These are phyloP conservation scores for Tylochromis polylepis DNA, from an alignment of 2,113 vertebrate species.

Conservation along the genomic window DNA sequence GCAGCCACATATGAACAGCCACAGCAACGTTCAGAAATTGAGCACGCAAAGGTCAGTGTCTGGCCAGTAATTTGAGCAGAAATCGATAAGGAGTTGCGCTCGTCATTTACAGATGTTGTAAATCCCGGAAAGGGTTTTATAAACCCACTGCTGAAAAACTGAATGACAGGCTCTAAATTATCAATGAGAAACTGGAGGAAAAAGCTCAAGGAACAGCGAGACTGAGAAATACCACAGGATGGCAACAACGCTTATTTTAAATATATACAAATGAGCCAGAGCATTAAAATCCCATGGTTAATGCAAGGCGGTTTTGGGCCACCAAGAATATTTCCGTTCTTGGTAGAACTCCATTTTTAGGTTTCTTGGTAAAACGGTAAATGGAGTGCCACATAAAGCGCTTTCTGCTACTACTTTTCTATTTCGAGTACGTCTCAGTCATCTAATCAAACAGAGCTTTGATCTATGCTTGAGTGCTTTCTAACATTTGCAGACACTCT, in stretches of 20 bases:
- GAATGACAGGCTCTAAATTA: not conserved
- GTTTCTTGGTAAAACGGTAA: not conserved
- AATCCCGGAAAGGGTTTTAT: not conserved
- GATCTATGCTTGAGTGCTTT: not conserved
- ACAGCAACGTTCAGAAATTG: not conserved
- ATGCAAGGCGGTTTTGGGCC: not conserved
- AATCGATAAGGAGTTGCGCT: not conserved
- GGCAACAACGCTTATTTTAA: not conserved
- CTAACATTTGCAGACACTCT: not conserved
- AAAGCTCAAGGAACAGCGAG: not conserved
- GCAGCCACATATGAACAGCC: not conserved
- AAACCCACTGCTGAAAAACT: not conserved
- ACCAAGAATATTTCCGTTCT: not conserved
- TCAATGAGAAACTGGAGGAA: not conserved
- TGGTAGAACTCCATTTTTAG: not conserved
- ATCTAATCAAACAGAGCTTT: not conserved
- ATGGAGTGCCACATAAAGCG: not conserved
- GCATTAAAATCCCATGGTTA: not conserved
- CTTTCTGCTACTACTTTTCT: not conserved
- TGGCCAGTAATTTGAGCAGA: not conserved
- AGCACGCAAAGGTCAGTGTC: not conserved
- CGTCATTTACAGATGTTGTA: not conserved
- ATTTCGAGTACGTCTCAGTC: not conserved
- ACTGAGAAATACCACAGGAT: not conserved
- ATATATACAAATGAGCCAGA: not conserved